These are phyloP conservation scores for Phthorimaea operculella DNA, from an alignment of 1,140 invertebrate species.

Conservation along the genomic window DNA sequence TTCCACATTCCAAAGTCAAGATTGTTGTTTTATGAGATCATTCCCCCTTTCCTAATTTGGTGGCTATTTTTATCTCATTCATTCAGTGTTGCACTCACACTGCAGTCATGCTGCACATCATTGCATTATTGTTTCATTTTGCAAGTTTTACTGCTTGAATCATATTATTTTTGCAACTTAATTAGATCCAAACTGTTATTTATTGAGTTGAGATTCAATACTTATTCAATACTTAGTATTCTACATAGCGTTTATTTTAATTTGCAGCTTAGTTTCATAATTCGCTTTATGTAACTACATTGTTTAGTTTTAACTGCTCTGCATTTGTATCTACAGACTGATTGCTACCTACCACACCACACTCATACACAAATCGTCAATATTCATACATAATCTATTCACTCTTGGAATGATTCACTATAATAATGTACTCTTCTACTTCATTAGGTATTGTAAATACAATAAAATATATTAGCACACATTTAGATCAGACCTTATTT, in stretches of 20 bases:
- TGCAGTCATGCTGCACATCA: slow-evolving; percentile 23
- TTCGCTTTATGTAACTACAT: slow-evolving; percentile 39
- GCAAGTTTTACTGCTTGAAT: slow-evolving; percentile 19
- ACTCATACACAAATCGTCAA: slow-evolving; percentile 14
- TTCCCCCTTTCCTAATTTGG: not conserved
- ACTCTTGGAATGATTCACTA: not conserved
- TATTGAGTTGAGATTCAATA: no score
- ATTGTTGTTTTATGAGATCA: not conserved
- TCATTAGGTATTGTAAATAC: not conserved
- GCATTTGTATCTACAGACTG: slow-evolving; percentile 59
- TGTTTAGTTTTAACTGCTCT: slow-evolving; percentile 49
- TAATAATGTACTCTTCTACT: not conserved
- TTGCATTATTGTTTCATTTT: slow-evolving; percentile 20
- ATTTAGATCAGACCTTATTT: no score
- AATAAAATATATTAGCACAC: not conserved
- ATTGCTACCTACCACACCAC: slow-evolving; percentile 22
- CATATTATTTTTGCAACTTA: no score
- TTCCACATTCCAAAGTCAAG: not conserved
- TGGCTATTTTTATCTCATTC: not conserved
- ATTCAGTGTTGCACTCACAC: not conserved
- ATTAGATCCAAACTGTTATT: no score
- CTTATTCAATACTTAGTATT: no score
- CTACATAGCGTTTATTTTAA: no score
- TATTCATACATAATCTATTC: not conserved
- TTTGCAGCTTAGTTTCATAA: slow-evolving; percentile 1